phyloP scores from a whole-genome alignment of 2,888 invertebrate species.

The Thymelicus lineola region DNA sequence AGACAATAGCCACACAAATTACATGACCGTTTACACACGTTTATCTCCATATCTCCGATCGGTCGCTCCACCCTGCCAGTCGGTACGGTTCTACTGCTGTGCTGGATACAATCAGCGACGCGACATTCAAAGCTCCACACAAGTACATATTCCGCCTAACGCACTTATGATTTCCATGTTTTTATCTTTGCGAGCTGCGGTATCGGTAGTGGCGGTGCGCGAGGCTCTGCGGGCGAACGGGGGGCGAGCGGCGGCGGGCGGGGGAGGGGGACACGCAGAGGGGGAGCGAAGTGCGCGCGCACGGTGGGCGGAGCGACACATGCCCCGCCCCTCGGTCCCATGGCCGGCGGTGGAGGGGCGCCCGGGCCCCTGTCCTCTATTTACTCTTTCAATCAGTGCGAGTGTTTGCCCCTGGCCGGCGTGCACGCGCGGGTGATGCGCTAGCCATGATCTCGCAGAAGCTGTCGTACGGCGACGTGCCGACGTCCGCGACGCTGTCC shows the following conservation, averaged over 20 bases:
- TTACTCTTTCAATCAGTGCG: slow-evolving; percentile 86
- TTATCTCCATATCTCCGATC: not conserved
- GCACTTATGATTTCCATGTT: slow-evolving; percentile 83
- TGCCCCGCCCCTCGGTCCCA: slow-evolving; percentile 77
- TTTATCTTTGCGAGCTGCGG: slow-evolving; percentile 79
- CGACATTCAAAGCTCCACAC: slow-evolving; percentile 62
- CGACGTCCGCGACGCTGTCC: slow-evolving; percentile 87
- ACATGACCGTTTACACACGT: not conserved
- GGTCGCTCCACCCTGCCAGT: not conserved
- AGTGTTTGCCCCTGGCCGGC: slow-evolving; percentile 84
- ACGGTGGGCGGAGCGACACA: slow-evolving; percentile 47
- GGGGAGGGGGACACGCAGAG: slow-evolving; percentile 47
- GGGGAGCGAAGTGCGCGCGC: slow-evolving; percentile 50
- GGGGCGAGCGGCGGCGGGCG: slow-evolving; percentile 48
- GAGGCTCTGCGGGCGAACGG: slow-evolving; percentile 46
- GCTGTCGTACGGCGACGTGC: slow-evolving; percentile 88
- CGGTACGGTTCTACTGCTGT: not conserved
- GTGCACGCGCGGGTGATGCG: slow-evolving; percentile 85
- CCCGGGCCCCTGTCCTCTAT: slow-evolving; percentile 81
- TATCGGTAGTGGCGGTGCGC: slow-evolving; percentile 66
- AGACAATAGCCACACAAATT: not conserved
- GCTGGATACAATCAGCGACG: slow-evolving; percentile 24
- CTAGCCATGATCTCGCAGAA: slow-evolving; percentile 89
- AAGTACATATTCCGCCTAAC: slow-evolving; percentile 76
- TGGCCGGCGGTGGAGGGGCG: slow-evolving; percentile 72